These are phyloP conservation scores for Ostrea edulis DNA, from an alignment of 1,140 invertebrate species.

Conservation along the genomic window DNA sequence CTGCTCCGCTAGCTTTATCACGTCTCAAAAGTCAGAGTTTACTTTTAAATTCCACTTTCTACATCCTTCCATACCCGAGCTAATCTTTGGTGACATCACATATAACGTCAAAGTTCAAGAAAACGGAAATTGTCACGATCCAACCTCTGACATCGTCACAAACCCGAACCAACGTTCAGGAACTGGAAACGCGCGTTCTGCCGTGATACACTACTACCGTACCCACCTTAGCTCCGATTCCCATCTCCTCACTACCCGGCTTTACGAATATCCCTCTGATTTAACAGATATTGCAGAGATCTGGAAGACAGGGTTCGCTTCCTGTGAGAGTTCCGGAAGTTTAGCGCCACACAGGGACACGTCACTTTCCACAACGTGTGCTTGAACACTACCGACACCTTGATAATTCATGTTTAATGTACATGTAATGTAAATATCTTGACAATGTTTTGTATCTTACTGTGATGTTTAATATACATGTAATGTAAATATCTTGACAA, in stretches of 20 bases:
- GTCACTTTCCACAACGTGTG: background rate
- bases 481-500: no score
- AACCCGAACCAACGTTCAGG: slow-evolving; percentile 36
- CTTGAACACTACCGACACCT: background rate
- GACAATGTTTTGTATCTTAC: no score
- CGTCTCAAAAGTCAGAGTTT: slow-evolving; percentile 21
- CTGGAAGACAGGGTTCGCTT: slow-evolving; percentile 72
- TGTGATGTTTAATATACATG: no score
- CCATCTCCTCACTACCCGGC: slow-evolving; percentile 39
- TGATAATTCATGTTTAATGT: no score
- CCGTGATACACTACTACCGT: slow-evolving; percentile 67
- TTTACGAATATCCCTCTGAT: slow-evolving; percentile 60
- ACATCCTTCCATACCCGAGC: slow-evolving; percentile 59
- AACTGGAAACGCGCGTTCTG: slow-evolving; percentile 20
- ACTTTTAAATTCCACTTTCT: slow-evolving; percentile 65
- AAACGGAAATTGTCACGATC: slow-evolving; percentile 35
- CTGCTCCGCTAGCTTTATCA: slow-evolving; percentile 28
- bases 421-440: no score
- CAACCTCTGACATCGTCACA: slow-evolving; percentile 47
- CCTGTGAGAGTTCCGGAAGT: slow-evolving; percentile 70
- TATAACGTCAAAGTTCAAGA: slow-evolving; percentile 61
- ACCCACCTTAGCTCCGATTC: slow-evolving; percentile 57
- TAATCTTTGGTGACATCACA: slow-evolving; percentile 71
- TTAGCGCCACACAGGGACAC: slow-evolving; percentile 63
- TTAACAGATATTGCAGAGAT: slow-evolving; percentile 65